phyloP scores from a whole-genome alignment of 2,797 vertebrate genomes.

The Amniataba percoides region DNA sequence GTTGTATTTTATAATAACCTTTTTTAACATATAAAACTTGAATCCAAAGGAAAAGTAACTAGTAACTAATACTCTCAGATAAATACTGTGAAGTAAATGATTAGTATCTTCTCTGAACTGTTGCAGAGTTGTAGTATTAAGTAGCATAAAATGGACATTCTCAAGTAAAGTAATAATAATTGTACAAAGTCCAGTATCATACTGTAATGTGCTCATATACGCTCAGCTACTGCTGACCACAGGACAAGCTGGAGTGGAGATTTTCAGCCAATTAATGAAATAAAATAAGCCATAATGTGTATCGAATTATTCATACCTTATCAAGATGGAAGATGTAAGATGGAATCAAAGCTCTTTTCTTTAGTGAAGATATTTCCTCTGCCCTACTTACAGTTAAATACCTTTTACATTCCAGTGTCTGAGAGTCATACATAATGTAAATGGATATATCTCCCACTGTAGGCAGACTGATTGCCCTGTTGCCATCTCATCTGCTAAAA shows the following conservation, averaged over 20 bases:
- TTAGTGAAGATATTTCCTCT: constrained; percentile 8
- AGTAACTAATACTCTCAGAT: too few species aligned
- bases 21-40: too few species aligned
- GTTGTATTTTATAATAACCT: too few species aligned
- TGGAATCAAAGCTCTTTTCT: neutral
- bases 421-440: constrained; percentile 36
- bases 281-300: too few species aligned
- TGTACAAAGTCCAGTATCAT: neutral
- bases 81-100: too few species aligned
- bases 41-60: too few species aligned
- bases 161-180: neutral
- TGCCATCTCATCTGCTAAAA: constrained; percentile 31
- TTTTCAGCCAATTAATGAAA: neutral
- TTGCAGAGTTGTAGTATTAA: neutral
- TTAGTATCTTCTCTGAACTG: too few species aligned
- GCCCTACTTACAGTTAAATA: constrained; percentile 21
- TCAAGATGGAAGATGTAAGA: too few species aligned
- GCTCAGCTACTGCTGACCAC: neutral
- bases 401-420: constrained; percentile 13
- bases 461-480: constrained; percentile 31
- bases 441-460: constrained; percentile 25
- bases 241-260: neutral
- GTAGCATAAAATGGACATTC: neutral
- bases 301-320: too few species aligned
- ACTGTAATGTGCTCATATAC: neutral